Percentiles rank a stretch among this genome's conserved stretches.
phyloP scores from a whole-genome alignment of 1,140 invertebrate genomes.

The Polypedilum vanderplanki region DNA sequence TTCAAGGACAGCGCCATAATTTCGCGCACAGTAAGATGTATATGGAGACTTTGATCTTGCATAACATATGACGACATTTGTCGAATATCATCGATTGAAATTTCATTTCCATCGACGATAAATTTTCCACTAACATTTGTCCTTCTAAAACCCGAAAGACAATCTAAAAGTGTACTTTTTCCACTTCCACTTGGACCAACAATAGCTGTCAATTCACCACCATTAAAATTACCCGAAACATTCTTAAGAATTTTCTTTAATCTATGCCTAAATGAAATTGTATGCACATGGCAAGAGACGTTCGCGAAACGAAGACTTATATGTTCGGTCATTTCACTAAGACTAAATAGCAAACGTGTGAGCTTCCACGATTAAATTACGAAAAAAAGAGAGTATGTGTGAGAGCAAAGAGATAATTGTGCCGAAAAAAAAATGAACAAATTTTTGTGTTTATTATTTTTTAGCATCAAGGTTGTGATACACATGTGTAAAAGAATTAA shows the following conservation, averaged over 20 bases:
- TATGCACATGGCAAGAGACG: too few relatives aligned
- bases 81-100: constrained; percentile 69
- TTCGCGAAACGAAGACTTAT: too few relatives aligned
- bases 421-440: too few relatives aligned
- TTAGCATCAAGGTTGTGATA: too few relatives aligned
- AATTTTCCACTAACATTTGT: constrained; percentile 42
- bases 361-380: too few relatives aligned
- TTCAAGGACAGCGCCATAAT: constrained; percentile 80
- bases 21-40: constrained; percentile 76
- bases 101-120: constrained; percentile 62
- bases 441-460: too few relatives aligned
- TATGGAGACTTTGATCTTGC: constrained; percentile 79
- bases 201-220: constrained; percentile 58
- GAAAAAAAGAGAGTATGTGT: too few relatives aligned
- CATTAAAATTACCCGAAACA: constrained; percentile 48
- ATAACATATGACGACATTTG: constrained; percentile 85
- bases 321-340: too few relatives aligned
- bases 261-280: background rate
- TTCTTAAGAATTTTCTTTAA: constrained; percentile 49
- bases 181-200: constrained; percentile 81
- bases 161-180: constrained; percentile 75
- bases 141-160: constrained; percentile 60
- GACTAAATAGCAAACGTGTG: too few relatives aligned
- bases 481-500: too few relatives aligned
- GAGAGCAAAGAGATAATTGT: too few relatives aligned